These are phyloP conservation scores for Tachysurus vachellii DNA, from an alignment of 2,113 vertebrate genomes.

Conservation along the genomic window DNA sequence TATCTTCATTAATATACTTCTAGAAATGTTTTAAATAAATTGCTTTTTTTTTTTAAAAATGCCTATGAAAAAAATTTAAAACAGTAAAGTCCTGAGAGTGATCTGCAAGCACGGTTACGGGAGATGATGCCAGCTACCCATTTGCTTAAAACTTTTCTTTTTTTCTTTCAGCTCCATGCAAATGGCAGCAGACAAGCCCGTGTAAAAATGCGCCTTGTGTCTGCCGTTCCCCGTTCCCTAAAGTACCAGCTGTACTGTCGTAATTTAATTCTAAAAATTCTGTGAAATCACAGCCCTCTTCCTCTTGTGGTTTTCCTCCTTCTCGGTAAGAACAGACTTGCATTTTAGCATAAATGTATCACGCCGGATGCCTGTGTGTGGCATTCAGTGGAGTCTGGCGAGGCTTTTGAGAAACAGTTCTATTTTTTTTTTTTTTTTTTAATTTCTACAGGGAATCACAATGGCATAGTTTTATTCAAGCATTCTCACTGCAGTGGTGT, in stretches of 20 bases:
- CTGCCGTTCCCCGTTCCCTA: constrained; percentile 30
- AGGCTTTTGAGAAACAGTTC: constrained; percentile 54
- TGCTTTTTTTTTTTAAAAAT: background rate
- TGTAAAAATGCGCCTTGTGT: constrained; percentile 41
- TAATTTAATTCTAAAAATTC: constrained; percentile 56
- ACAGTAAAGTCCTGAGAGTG: constrained; percentile 36
- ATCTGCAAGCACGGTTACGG: constrained; percentile 42
- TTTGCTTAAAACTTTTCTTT: constrained; percentile 57
- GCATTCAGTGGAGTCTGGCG: constrained; percentile 58
- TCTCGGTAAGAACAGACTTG: constrained; percentile 36
- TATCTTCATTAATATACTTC: too few species aligned
- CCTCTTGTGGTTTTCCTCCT: constrained; percentile 35
- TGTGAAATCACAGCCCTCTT: constrained; percentile 40
- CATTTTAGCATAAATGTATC: constrained; percentile 49
- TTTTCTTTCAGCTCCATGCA: constrained; percentile 54
- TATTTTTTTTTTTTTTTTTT: constrained; percentile 52
- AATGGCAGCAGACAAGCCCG: constrained; percentile 34
- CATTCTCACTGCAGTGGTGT: constrained; percentile 26
- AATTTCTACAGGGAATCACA: constrained; percentile 57
- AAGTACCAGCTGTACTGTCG: constrained; percentile 41
- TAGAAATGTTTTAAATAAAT: too few species aligned
- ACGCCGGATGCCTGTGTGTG: constrained; percentile 52
- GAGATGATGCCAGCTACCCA: constrained; percentile 58
- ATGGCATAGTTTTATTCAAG: constrained; percentile 25
- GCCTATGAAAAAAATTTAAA: background rate